phyloP scores from a whole-genome alignment of 2,797 vertebrate genomes.

The Gymnothorax reevesii region DNA sequence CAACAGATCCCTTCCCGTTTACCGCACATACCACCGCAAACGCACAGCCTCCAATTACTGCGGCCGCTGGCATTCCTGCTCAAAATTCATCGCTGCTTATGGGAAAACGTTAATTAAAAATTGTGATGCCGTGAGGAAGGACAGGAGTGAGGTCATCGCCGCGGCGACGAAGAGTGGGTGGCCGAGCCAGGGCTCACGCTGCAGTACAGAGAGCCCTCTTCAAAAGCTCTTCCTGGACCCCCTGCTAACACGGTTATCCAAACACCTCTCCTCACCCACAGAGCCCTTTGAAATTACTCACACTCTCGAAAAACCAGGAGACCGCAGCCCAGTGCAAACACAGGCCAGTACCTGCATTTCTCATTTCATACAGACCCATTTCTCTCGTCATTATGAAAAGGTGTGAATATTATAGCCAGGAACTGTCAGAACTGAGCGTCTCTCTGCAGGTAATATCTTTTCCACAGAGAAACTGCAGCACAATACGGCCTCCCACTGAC shows the following conservation, averaged over 20 bases:
- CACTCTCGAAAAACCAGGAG: background rate
- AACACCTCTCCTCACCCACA: background rate
- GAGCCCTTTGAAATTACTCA: background rate
- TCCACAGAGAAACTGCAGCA: background rate
- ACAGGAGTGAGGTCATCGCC: background rate
- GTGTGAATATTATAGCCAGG: background rate
- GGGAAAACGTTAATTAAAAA: background rate
- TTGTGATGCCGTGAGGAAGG: background rate
- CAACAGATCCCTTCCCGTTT: too few species aligned
- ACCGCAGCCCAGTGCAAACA: background rate
- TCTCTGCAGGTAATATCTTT: background rate
- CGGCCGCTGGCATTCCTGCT: background rate
- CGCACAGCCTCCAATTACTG: background rate
- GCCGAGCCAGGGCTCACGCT: background rate
- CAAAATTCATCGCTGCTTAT: background rate
- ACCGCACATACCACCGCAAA: too few species aligned
- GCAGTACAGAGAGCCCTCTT: background rate
- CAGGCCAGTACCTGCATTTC: background rate
- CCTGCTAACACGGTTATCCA: background rate
- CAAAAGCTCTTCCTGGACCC: background rate
- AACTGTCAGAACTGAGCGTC: background rate
- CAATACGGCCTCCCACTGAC: background rate
- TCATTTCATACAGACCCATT: background rate
- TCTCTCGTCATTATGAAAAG: background rate
- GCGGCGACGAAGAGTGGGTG: background rate